Evolutionary conservation across 1,140 invertebrate species (phyloP), one percentile per base, ranked within the genome.

Genomic region (Mactra quadrangularis): DNA sequence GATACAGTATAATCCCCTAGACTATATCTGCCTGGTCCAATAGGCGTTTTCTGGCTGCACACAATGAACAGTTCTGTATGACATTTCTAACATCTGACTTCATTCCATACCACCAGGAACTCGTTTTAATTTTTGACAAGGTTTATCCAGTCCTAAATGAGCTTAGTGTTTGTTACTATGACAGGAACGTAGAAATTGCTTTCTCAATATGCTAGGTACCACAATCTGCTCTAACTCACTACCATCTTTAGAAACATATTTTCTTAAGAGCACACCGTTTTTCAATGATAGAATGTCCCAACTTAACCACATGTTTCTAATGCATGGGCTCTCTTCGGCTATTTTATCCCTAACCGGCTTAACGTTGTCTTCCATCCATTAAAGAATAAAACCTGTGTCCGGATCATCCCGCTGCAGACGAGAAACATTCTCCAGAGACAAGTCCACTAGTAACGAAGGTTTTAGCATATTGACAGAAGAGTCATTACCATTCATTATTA

Each of bases 41-140:
- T 13, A 4, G 75, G 75, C 53, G 45, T 47, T 66, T 78, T 66
- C 25, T 60, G 22, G 59, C 75, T 31, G 50, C 3, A 52, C 59
- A 75, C 27, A 59, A 22, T 75, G 41, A 33, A 77, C 74, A 78
- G 11, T 78, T 64, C 6, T 29, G 29, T 53, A 78, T 66, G 31
- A 50, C 66, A 50, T 68, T 47, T 19, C 41, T 47, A 13, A 78
- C 47, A 53, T 78, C 60, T 31, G 15, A 19, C 53, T 78, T 78
- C 62, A 78, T 66, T 64, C 38, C 35, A 25, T 78, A 78, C 75
- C 62, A 78, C 22, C 52, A 78, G 22, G 66, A 68, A 25, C 22
- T 66, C 17, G 59, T 19, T 35, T 60, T 55, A 35, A 19, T 62
- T 76, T 76, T 25, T 6, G 33, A 17, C 25, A 19, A 1, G 53